Base-by-base conservation (phyloP, 1,140 invertebrate genomes). In the Brachionus rotundiformis region DNA sequence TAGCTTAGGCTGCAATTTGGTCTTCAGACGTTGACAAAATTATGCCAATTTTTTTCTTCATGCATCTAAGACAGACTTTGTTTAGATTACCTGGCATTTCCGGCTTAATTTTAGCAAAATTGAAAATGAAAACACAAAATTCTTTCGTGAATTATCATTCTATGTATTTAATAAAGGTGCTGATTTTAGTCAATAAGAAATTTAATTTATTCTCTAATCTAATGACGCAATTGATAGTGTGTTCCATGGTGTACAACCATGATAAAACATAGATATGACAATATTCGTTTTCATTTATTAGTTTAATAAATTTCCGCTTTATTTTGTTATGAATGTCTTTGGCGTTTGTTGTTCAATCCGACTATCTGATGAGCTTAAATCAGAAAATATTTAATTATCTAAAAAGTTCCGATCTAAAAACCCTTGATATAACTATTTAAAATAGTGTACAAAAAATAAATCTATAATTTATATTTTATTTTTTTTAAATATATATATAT, bases 351-450 rank as follows among this genome's bases (percentile, higher is more conserved):
- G 23, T 23, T 54, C 47, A 54, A 54, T 54, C 47, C 0, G 47
- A 54, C 47, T 54, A 54, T 54, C 47, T 54, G 19, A 54, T 54
- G 47, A 8, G 47, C 47, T 54, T 54, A 54, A 23, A 54, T 54
- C 1, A 54, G 16, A 54, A 54, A 23, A 54, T 23, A 19, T 54
- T 54, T 19, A 8, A 54, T 54, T 54, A 54, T 54, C 47, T 23
- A 7, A 54, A 54, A 54, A 54, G 47, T 54, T 54, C 47, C 47
- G 47, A n/a, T 54, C 23, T 23, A 13, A 54, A 54, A 49, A 49
- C 4, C 47, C 47, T 54, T 54, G 47, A 54, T 54, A 54, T 16
- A 54, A 54, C 47, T 54, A 54, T 54, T 54, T 54, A 54, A 54
- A 54, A 54, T 54, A 23, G 47, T 54, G 47, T 6, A 54, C 0